Evolutionary conservation across 1,140 invertebrate genomes (phyloP), one percentile per base, ranked within the genome.

Genomic region (Probaryconus sp.): DNA sequence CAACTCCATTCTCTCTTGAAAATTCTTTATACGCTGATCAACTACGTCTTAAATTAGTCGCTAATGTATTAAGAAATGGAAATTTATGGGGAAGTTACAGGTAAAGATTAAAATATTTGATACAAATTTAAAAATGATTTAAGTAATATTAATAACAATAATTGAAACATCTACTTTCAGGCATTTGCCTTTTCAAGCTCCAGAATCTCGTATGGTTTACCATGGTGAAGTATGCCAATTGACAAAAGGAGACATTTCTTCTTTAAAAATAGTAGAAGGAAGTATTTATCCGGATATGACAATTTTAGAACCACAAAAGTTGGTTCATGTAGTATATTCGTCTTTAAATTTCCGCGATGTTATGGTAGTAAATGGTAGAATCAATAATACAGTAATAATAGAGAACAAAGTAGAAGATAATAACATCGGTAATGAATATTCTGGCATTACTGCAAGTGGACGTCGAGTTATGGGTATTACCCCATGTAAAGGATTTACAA

Each of bases 191-290:
- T 17, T 16, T 10, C 42, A n/a, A 4, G 28, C 4, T 30, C 10
- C 11, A 20, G 0, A 24, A 24, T 7, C 10, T 2, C n/a, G 7
- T 3, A 10, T 78, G 24, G 87, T 87, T 0, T 80, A 89, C 42
- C 93, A 98, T 87, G 93, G 92, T 0, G 96, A 91, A 81, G 91
- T 93, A 0, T 95, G 97, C 84, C 91, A 94, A 0, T 71, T 90
- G 1, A 92, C 92, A 3, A 90, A 93, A 72, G 96, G 96, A 45
- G 97, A 98, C 83, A 85, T 99, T 10, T 94, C 93, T 0, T 94
- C 94, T 26, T 81, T 99, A 1, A 90, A 86, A 7, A 99, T 97
- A 97, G 86, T 97, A 1, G 88, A 94, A 84, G 93, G 91, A 48
- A 88, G 89, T n/a, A 81, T 89, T n/a, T n/a, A n/a, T n/a, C n/a